Percentiles rank a stretch among this genome's conserved stretches.
phyloP scores from a whole-genome alignment of 2,888 invertebrate species.

The Erebia aethiops region DNA sequence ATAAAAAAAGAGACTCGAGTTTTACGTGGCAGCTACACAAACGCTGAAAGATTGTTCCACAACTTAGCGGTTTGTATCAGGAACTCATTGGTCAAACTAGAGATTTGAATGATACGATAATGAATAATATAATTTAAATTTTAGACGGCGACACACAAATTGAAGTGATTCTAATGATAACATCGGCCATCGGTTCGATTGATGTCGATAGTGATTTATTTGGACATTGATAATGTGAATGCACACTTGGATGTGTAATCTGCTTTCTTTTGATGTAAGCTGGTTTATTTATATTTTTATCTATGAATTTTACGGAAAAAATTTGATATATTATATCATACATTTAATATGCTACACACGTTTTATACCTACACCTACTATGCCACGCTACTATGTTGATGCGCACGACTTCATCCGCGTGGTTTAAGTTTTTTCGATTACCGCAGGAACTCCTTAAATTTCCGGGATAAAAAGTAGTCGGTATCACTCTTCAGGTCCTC shows the following conservation, averaged over 20 bases:
- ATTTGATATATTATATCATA: too few relatives aligned
- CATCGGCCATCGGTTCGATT: slow-evolving; percentile 31
- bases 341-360: too few relatives aligned
- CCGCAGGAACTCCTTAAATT: too few relatives aligned
- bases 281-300: background rate
- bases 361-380: too few relatives aligned
- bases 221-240: slow-evolving; percentile 28
- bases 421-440: too few relatives aligned
- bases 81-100: background rate
- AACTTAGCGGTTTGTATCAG: background rate
- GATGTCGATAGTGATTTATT: slow-evolving; percentile 32
- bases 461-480: too few relatives aligned
- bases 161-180: slow-evolving; percentile 20
- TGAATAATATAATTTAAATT: background rate
- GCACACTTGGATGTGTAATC: slow-evolving; percentile 2
- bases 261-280: background rate
- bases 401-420: too few relatives aligned
- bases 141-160: slow-evolving; percentile 3
- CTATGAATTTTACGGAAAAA: too few relatives aligned
- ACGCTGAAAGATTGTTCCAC: background rate
- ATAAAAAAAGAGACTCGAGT: background rate
- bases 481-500: too few relatives aligned
- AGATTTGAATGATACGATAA: background rate
- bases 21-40: background rate
- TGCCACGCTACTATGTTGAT: too few relatives aligned